Percentiles rank a stretch among this genome's conserved stretches.
Conservation (phyloP, 2,113 vertebrate species). For the Trichomycterus rosablanca region DNA sequence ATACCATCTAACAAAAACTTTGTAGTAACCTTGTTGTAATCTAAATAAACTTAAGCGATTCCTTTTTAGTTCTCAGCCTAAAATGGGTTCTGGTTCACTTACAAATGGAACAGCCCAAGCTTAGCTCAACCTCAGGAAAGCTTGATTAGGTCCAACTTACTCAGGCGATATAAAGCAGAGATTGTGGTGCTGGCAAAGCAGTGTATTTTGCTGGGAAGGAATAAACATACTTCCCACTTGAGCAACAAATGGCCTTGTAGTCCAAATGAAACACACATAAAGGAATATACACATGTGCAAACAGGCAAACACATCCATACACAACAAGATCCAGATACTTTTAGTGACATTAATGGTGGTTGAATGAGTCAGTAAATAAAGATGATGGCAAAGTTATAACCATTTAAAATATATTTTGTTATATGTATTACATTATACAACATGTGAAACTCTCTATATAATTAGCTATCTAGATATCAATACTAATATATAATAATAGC, state of each 20-base stretch:
- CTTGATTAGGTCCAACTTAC: background rate
- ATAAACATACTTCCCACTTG: constrained; percentile 33
- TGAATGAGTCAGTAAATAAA: constrained; percentile 6
- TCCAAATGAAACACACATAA: constrained; percentile 14
- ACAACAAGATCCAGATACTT: background rate
- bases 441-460: no score
- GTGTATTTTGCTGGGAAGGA: constrained; percentile 10
- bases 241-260: constrained; percentile 26
- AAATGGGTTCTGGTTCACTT: background rate
- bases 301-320: constrained; percentile 17
- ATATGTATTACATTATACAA: no score
- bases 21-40: constrained; percentile 6
- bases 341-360: constrained; percentile 4
- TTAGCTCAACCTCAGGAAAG: background rate
- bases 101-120: background rate
- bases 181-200: constrained; percentile 25
- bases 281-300: constrained; percentile 6
- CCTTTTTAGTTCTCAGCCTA: background rate
- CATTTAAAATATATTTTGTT: no score
- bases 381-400: no score
- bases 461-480: no score
- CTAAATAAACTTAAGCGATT: constrained; percentile 14
- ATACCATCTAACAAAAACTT: constrained; percentile 15
- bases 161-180: constrained; percentile 12
- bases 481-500: no score